Base-by-base conservation (phyloP, 1,140 invertebrate genomes). In the Dinoponera quadriceps region DNA sequence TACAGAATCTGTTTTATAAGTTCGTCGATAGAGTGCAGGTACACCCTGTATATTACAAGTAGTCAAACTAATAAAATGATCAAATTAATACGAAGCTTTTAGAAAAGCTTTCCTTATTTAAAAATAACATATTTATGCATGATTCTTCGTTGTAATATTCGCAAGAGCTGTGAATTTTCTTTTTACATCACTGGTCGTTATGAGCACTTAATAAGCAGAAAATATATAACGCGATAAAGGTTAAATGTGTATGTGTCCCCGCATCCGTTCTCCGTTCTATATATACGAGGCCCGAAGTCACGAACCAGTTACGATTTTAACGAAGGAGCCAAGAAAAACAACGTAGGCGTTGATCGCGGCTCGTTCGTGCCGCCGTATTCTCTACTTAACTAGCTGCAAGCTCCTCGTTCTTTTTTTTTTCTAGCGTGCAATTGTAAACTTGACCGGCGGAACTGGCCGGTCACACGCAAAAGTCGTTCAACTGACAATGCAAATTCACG, bases 351-450 rank as follows among this genome's bases (percentile, higher is more conserved):
- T 75, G 69, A 65, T 57, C 29, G 83, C 14, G 57, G 68, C 27
- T 78, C 27, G 63, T 88, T 77, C 87, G 86, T 88, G 87, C 78
- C 68, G 49, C 33, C 62, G 33, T 75, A 77, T 82, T 73, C 57
- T 85, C 57, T n/a, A 38, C 54, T 66, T 85, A 88, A 85, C 60
- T 78, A 85, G 59, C 68, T 72, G 48, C 68, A 84, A 88, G 44
- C 63, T 75, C 44, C 57, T 77, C 66, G 33, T 54, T 55, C 38
- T 44, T 44, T 44, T 44, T 44, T 85, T 88, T 84, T 87, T 88
- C 86, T 71, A 62, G 69, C 87, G 38, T 88, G 86, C 86, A 80
- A 88, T 83, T 83, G 83, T 88, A 88, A 88, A 88, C 83, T 88
- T 88, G 87, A 88, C 83, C 87, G 78, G 73, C 74, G 65, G 78